Base-by-base conservation (phyloP, 2,888 invertebrate species). In the Patella caerulea region DNA sequence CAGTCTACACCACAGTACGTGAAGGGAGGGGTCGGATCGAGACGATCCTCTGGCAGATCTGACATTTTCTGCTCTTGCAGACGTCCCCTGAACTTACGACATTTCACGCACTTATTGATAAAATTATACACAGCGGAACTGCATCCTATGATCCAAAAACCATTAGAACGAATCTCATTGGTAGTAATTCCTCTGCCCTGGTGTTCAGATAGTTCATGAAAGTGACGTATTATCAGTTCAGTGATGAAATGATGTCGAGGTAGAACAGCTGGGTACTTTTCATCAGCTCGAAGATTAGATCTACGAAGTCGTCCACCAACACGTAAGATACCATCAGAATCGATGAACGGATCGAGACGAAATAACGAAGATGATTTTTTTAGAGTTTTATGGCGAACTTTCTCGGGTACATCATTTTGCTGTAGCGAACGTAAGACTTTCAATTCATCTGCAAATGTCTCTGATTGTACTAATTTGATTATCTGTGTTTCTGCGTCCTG, bases 131-230 rank as follows among this genome's bases (percentile, higher is more conserved):
- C 85, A 12, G 81, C 81, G 53, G 83, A 56, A 71, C 85, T 79
- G 9, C 83, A 86, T 4, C 83, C 79, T 2, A 89, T 72, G 3
- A 90, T 86, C 90, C 90, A 91, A 75, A 82, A 90, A 59, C 59
- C 59, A n/a, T 24, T 24, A 24, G 24, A 24, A 24, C 24, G 24
- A 24, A 24, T 24, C 24, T 24, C 24, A 24, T 24, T 24, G 24
- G 24, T 24, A 24, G 24, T 24, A 24, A 24, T 24, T 24, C 24
- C 24, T 24, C 24, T 24, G 24, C 24, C 24, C 24, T 59, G 59
- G 14, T 59, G 59, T 59, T 59, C 59, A 2, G 17, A 59, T 14
- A 14, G 15, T 14, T 59, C 15, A 59, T 59, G 59, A 59, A 14
- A 59, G 15, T 59, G n/a, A 14, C 15, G 11, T 14, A 59, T 59